phyloP scores from a whole-genome alignment of 2,797 vertebrate species.

The Propithecus perrieri region DNA sequence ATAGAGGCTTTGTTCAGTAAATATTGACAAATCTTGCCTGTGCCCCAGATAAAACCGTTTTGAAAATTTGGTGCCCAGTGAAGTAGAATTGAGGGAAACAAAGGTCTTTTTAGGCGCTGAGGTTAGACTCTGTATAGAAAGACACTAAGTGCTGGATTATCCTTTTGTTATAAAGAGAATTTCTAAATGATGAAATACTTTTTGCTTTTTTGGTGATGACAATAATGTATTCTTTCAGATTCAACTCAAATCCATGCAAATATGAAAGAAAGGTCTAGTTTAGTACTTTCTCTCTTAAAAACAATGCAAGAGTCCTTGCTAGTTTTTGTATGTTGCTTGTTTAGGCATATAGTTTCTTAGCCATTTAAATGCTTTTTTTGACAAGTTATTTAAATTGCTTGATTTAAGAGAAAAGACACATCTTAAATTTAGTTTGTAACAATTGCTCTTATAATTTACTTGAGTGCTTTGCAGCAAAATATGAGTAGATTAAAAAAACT shows the following conservation, averaged over 20 bases:
- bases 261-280: constrained; percentile 46
- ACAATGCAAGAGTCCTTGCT: not conserved
- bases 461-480: constrained; percentile 50
- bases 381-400: constrained; percentile 40
- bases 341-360: constrained; percentile 35
- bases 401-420: not conserved
- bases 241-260: not conserved
- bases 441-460: constrained; percentile 41
- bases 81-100: constrained; percentile 42
- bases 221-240: not conserved
- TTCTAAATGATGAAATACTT: constrained; percentile 38
- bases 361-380: constrained; percentile 34
- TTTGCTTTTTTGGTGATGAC: constrained; percentile 43
- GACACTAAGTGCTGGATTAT: not conserved
- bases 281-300: not conserved
- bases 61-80: constrained; percentile 66
- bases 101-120: constrained; percentile 40
- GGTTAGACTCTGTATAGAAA: constrained; percentile 45
- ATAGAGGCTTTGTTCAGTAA: constrained; percentile 70
- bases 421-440: constrained; percentile 23
- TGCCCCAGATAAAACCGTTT: constrained; percentile 58
- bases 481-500: not conserved
- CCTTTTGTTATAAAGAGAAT: constrained; percentile 43
- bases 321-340: constrained; percentile 52
- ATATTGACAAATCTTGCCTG: constrained; percentile 46